Evolutionary conservation across 2,113 vertebrate species (phyloP), one percentile per base, ranked within the genome.

Genomic region (Aplodontia rufa): DNA sequence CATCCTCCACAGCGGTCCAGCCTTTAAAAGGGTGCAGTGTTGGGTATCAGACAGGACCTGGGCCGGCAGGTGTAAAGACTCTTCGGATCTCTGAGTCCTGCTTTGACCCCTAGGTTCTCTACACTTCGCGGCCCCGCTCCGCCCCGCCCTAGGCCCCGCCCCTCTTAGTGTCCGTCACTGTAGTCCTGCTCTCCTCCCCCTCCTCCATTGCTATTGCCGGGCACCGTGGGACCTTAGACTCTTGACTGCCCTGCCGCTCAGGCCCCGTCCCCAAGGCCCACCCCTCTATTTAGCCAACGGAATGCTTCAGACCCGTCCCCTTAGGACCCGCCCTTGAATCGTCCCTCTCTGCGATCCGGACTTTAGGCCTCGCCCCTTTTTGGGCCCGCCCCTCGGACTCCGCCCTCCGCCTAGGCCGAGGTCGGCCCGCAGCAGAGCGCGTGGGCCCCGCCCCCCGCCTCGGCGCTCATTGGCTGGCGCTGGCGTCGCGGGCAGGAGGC

Each of bases 381-480:
- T 11, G n/a, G 32, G 4, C 84, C 87, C 45, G 49, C 79, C 85
- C 55, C 24, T 16, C 32, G 14, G 76, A 0, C 62, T 19, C 66
- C 91, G 87, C 69, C 87, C 66, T 42, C 49, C 1, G 66, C 85
- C 13, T 37, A 5, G 78, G 53, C 40, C 22, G 0, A 8, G 62
- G 94, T 62, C 91, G 0, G 62, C n/a, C 40, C 12, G 84, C 60
- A 30, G 47, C 35, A 53, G 82, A 76, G 1, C 22, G 88, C 55
- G 11, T n/a, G 66, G 72, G 74, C 47, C 80, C 60, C 85, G 80
- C 88, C 96, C 60, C 69, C 69, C 24, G 19, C 40, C 64, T 64
- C 9, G 26, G n/a, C 40, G 69, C n/a, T 91, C 68, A 97, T 96
- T 95, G 97, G 93, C 10, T 26, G 2, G 84, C 8, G 22, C 35